phyloP scores from a whole-genome alignment of 2,113 vertebrate species.

The Anarrhichthys ocellatus region DNA sequence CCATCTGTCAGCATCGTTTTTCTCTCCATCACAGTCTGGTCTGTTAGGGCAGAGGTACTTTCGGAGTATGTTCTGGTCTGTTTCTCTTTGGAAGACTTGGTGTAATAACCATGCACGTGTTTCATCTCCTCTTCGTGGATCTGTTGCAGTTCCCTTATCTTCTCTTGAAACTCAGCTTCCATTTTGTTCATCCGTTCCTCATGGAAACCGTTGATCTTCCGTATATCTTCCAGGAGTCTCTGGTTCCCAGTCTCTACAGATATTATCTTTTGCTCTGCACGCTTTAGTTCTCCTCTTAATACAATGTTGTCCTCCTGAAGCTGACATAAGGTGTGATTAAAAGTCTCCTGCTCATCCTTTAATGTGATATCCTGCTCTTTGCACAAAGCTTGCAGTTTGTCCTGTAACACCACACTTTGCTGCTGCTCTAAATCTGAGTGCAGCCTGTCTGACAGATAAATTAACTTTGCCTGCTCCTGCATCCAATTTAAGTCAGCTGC shows the following conservation, averaged over 20 bases:
- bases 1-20: conserved; percentile 83
- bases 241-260: conserved; percentile 81
- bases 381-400: conserved; percentile 73
- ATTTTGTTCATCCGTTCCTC: conserved; percentile 85
- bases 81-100: conserved; percentile 50
- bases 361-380: conserved; percentile 82
- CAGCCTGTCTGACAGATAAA: conserved; percentile 86
- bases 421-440: conserved; percentile 82
- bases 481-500: conserved; percentile 82
- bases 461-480: conserved; percentile 88
- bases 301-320: conserved; percentile 84
- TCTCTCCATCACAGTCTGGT: conserved; percentile 78
- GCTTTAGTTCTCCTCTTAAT: conserved; percentile 83
- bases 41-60: conserved; percentile 4
- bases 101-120: conserved; percentile 85
- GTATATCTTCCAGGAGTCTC: conserved; percentile 80
- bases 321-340: conserved; percentile 79
- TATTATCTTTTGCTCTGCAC: conserved; percentile 80
- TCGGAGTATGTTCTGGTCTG: not conserved
- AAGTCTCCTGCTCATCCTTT: conserved; percentile 83
- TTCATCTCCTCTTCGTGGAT: conserved; percentile 91
- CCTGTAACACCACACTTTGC: conserved; percentile 75
- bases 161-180: conserved; percentile 88
- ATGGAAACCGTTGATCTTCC: conserved; percentile 83
- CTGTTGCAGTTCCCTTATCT: conserved; percentile 87